Base-by-base conservation (phyloP, 1,140 invertebrate genomes). In the Mya arenaria region DNA sequence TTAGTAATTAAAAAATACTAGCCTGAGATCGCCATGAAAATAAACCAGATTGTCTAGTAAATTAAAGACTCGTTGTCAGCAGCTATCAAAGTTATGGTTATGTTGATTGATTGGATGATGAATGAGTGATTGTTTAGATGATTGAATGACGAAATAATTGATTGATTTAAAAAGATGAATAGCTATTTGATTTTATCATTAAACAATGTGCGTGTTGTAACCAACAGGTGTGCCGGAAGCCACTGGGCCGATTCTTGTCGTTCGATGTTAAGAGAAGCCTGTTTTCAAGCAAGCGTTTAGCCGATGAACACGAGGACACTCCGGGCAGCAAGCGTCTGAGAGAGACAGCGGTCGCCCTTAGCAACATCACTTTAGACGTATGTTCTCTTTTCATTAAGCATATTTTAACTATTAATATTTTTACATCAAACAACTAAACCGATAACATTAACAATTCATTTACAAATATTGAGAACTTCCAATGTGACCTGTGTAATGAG, bases 241-340 rank as follows among this genome's bases (percentile, higher is more conserved):
- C 75, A 1, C 65, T 79, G 8, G 75, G 75, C 10, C 75, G 75
- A n/a, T 79, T 79, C 30, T 52, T 79, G 75, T 79, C 75, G 30
- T 79, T 79, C 32, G 75, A 79, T 32, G 75, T 79, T 6, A 79
- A 79, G 65, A 79, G 75, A 58, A 79, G 75, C 65, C 62, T 79
- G 52, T 79, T 79, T 66, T 68, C 75, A 15, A 8, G 39, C 63
- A 79, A 69, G 32, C 63, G 63, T n/a, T 34, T 36, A 4, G 2
- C 62, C 23, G 23, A 32, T 30, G 52, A n/a, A 1, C 6, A 28
- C n/a, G 75, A 69, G 39, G 75, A 79, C 13, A 58, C 63, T 55
- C 75, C 75, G 13, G 48, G 34, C 32, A 69, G 32, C 17, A 79
- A 79, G 75, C 37, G 65, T 39, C 30, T 79, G 65, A 39, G 44